phyloP scores from a whole-genome alignment of 2,113 vertebrate species.

The Labrus mixtus region DNA sequence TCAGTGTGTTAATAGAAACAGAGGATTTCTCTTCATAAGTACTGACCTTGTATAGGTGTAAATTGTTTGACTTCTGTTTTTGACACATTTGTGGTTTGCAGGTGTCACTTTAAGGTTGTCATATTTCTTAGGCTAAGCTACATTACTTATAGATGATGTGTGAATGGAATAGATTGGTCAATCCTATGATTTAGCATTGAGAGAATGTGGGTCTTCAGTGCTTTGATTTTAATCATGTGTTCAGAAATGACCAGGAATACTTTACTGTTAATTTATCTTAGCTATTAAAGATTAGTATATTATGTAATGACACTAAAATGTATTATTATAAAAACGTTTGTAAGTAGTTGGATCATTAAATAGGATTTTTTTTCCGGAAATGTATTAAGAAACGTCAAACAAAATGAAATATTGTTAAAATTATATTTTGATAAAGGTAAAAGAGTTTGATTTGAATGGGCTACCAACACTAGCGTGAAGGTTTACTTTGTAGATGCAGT shows the following conservation, averaged over 20 bases:
- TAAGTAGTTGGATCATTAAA: too few species aligned
- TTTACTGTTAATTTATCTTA: too few species aligned
- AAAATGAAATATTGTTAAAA: too few species aligned
- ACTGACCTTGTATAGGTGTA: slow-evolving; percentile 40
- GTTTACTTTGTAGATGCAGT: too few species aligned
- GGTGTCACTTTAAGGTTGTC: background rate
- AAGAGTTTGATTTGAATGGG: too few species aligned
- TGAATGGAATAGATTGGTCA: background rate
- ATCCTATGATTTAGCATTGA: background rate
- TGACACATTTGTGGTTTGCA: slow-evolving; percentile 1
- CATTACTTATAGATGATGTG: background rate
- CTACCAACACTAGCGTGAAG: too few species aligned
- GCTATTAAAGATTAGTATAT: too few species aligned
- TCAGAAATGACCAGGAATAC: background rate
- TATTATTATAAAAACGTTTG: too few species aligned
- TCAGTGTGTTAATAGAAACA: slow-evolving; percentile 51
- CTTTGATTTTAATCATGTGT: background rate
- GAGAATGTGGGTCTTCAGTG: background rate
- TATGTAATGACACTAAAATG: too few species aligned
- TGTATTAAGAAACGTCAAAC: too few species aligned
- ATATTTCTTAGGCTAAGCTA: background rate
- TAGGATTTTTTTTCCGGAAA: too few species aligned
- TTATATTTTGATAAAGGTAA: too few species aligned
- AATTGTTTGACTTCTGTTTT: slow-evolving; percentile 24
- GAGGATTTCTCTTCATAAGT: slow-evolving; percentile 27